Evolutionary conservation across 1,140 invertebrate genomes (phyloP), one percentile per base, ranked within the genome.

Genomic region (Calephelis nemesis): DNA sequence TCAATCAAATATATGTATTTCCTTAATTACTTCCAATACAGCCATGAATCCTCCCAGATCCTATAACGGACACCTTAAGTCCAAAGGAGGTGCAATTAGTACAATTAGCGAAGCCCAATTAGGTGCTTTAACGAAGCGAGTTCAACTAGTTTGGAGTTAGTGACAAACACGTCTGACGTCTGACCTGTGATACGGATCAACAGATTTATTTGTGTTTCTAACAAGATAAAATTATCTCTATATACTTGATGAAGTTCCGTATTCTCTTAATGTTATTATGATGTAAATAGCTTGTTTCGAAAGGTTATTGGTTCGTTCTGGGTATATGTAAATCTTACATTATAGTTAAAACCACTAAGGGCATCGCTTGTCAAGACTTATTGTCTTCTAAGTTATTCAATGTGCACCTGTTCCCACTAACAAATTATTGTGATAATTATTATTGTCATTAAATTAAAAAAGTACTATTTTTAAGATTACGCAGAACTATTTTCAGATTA

Each of bases 81-180:
- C 84, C 81, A 85, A 87, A 85, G 82, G 78, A 79, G 81, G 78
- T 81, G 86, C 84, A 88, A 88, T 88, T 85, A 87, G 81, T 76
- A 83, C 81, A 87, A 87, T 87, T 86, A 89, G 81, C 75, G 80
- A 71, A 77, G 81, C 77, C 82, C 85, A 90, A 90, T 90, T 90
- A 90, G 83, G 67, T 85, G 82, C 75, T 81, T 81, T 87, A 90
- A 87, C 84, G 87, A 88, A 88, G 81, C 83, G 78, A 86, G 80
- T 87, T 87, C 72, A 78, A 81, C 82, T 81, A 81, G 77, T 79
- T 72, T 67, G 75, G 76, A 84, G 79, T 84, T 78, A 73, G 76
- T 82, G 79, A 84, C 84, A 85, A 85, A 85, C 78, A 85, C 75
- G 67, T 71, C 76, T 58, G 81, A 78, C 80, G 77, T 81, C 82